Base-by-base conservation (phyloP, 1,140 invertebrate species). In the Hestina assimilis region DNA sequence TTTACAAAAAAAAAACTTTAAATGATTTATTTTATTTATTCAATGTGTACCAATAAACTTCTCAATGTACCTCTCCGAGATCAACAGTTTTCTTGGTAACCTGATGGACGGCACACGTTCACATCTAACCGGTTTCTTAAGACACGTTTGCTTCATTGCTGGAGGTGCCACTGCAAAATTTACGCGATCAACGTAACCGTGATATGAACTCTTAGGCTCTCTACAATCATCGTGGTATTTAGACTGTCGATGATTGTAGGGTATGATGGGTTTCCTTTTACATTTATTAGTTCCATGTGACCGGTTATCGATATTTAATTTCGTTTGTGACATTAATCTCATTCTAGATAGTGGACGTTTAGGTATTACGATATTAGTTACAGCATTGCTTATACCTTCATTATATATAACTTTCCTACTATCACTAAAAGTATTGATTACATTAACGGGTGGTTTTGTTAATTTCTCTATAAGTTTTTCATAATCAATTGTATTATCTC, bases 81-180 rank as follows among this genome's bases (percentile, higher is more conserved):
- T 72, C 12, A 83, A 41, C 0, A 83, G 55, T 55, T 66, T 83
- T 28, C 51, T 73, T 9, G 79, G 79, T 15, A 69, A 48, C 9
- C 50, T 69, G 6, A 74, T 66, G 1, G 35, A 56, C 7, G 59
- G 58, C 8, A 28, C 11, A 8, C 43, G 51, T 12, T 52, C 51
- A 17, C 17, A 15, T 9, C 41, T 33, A 0, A 46, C 6, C 0
- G 43, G 48, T 31, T 54, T 65, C 20, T 9, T 8, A 20, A 9
- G 8, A 20, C 20, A n/a, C 8, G 8, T 20, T 6, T 4, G 14
- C 17, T 19, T 48, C 29, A 19, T 6, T 8, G n/a, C 7, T 9
- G 33, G 15, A 38, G 7, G 3, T 14, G 19, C n/a, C 3, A 1
- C 1, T 38, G 11, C 8, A 9, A 3, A 1, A 19, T 19, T 38